These are phyloP conservation scores for Chymomyza procnemis DNA, from an alignment of 2,888 invertebrate genomes.

Conservation along the genomic window DNA sequence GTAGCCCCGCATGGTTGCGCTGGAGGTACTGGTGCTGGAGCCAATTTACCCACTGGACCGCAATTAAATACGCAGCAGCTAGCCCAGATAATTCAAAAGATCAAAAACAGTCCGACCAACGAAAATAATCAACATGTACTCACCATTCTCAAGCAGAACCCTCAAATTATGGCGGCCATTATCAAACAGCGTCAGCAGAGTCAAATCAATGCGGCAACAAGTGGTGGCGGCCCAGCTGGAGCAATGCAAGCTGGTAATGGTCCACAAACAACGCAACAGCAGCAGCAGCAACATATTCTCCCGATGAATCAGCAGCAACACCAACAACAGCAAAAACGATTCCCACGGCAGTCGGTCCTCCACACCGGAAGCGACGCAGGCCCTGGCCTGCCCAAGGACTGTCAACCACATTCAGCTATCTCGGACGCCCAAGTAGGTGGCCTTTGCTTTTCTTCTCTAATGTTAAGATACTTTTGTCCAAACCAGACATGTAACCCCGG, in stretches of 20 bases:
- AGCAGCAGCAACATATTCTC: slow-evolving; percentile 46
- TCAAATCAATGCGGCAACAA: slow-evolving; percentile 72
- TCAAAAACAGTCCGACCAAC: slow-evolving; percentile 92
- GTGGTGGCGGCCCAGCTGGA: slow-evolving; percentile 53
- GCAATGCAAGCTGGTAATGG: slow-evolving; percentile 66
- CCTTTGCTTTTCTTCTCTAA: no score
- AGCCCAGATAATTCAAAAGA: slow-evolving; percentile 92
- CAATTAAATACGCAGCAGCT: slow-evolving; percentile 82
- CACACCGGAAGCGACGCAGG: no score
- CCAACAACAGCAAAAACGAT: slow-evolving; percentile 69
- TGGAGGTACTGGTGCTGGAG: slow-evolving; percentile 52
- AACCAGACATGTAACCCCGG: no score
- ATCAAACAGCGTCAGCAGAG: slow-evolving; percentile 89
- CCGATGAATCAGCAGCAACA: slow-evolving; percentile 75
- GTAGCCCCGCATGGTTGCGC: slow-evolving; percentile 42
- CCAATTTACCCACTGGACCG: slow-evolving; percentile 71
- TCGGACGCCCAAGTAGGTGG: no score
- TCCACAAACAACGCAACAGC: slow-evolving; percentile 67
- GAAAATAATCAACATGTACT: slow-evolving; percentile 95
- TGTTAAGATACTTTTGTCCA: no score
- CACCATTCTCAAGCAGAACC: slow-evolving; percentile 94
- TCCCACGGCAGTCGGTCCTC: no score
- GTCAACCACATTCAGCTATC: no score
- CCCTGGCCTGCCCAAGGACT: no score
- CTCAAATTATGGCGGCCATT: slow-evolving; percentile 96